phyloP scores from a whole-genome alignment of 2,888 invertebrate genomes.

The Nomada hirtipes region DNA sequence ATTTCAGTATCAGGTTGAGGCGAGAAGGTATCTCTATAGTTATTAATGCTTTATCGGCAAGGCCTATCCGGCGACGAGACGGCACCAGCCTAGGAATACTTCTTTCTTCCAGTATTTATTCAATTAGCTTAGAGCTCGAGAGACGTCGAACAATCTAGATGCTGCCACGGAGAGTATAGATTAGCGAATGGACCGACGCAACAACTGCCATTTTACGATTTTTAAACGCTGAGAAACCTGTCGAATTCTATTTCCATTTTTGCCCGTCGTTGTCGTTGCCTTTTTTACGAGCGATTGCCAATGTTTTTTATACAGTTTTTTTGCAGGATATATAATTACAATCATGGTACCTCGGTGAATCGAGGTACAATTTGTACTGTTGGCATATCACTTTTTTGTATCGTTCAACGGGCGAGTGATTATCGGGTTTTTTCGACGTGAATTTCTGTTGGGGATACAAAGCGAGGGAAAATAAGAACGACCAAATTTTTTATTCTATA shows the following conservation, averaged over 20 bases:
- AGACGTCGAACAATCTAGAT: conserved; percentile 51
- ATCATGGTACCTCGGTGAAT: conserved; percentile 9
- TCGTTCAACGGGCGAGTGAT: conserved; percentile 31
- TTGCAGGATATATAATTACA: conserved; percentile 39
- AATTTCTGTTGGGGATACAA: conserved; percentile 12
- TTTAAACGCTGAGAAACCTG: conserved; percentile 51
- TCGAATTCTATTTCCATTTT: conserved; percentile 59
- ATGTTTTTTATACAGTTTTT: conserved; percentile 68
- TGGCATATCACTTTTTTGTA: conserved; percentile 60
- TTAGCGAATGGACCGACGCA: conserved; percentile 59
- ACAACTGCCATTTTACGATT: conserved; percentile 78
- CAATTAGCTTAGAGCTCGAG: conserved; percentile 67
- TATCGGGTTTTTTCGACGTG: neutral
- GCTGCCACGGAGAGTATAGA: conserved; percentile 43
- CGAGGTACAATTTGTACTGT: conserved; percentile 22
- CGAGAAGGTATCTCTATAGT: conserved; percentile 45
- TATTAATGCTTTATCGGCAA: conserved; percentile 67
- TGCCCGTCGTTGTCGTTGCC: conserved; percentile 61
- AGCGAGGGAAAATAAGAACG: neutral
- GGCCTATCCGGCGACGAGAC: conserved; percentile 70
- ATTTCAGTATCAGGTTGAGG: conserved; percentile 54
- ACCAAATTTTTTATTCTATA: conserved; percentile 34
- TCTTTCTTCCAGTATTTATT: conserved; percentile 82
- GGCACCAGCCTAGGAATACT: conserved; percentile 72
- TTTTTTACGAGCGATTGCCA: conserved; percentile 66